Evolutionary conservation across 2,888 invertebrate genomes (phyloP).

Genomic region (Nomada fucata): DNA sequence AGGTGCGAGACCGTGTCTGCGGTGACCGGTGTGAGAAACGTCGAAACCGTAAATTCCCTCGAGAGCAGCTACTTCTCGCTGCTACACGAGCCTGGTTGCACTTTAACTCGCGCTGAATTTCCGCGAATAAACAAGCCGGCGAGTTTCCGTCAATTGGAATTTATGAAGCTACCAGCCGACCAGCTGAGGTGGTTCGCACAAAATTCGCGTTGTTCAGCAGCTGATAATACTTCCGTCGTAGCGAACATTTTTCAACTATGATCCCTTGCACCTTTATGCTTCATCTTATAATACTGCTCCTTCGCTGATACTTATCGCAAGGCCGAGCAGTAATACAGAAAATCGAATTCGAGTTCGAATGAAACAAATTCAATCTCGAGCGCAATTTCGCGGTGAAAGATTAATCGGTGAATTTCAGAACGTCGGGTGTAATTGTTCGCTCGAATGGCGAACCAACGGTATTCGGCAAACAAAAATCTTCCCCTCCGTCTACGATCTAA

Average conservation of each 20-base stretch:
- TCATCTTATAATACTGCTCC: too few relatives aligned
- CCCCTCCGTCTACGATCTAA: not conserved
- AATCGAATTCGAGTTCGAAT: not conserved
- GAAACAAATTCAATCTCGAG: not conserved
- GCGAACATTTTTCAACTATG: not conserved
- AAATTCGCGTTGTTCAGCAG: not conserved
- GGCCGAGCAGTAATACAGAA: too few relatives aligned
- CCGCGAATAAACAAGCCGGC: slow-evolving; percentile 18
- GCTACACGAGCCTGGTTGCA: slow-evolving; percentile 27
- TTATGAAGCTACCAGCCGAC: slow-evolving; percentile 32
- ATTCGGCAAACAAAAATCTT: not conserved
- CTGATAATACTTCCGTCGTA: not conserved
- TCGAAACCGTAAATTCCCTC: slow-evolving; percentile 69
- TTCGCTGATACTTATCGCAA: too few relatives aligned
- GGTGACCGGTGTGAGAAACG: slow-evolving; percentile 66
- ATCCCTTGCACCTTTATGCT: too few relatives aligned
- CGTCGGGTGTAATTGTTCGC: too few relatives aligned
- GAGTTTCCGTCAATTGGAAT: slow-evolving; percentile 35
- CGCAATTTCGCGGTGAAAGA: too few relatives aligned
- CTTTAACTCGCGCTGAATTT: slow-evolving; percentile 51
- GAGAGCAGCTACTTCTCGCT: slow-evolving; percentile 54
- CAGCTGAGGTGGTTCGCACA: not conserved
- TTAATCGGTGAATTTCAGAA: too few relatives aligned
- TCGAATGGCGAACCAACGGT: too few relatives aligned
- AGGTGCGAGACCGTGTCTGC: slow-evolving; percentile 52